Evolutionary conservation across 1,140 invertebrate genomes (phyloP).

Genomic region (Asbolus verrucosus): DNA sequence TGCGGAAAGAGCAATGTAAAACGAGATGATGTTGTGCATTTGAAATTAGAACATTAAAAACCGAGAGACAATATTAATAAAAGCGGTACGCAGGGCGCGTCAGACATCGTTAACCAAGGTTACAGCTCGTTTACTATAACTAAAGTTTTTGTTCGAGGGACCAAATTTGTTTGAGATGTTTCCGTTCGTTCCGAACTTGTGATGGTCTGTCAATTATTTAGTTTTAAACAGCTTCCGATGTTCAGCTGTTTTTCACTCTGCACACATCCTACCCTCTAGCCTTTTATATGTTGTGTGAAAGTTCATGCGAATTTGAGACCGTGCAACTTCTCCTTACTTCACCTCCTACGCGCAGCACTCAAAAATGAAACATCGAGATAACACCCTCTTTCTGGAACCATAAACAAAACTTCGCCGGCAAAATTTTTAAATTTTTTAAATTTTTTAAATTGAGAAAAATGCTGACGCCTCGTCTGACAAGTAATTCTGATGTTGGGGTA

Average conservation of each 20-base stretch:
- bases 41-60: conserved; percentile 25
- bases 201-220: conserved; percentile 47
- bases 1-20: not conserved
- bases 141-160: conserved; percentile 29
- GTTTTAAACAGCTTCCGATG: conserved; percentile 44
- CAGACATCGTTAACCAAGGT: conserved; percentile 44
- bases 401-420: too few relatives aligned
- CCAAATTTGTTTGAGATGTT: conserved; percentile 44
- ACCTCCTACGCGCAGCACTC: too few relatives aligned
- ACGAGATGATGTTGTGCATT: conserved; percentile 19
- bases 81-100: conserved; percentile 29
- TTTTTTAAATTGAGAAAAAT: too few relatives aligned
- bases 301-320: conserved; percentile 1
- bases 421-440: too few relatives aligned
- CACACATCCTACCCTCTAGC: not conserved
- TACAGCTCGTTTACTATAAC: conserved; percentile 44
- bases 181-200: conserved; percentile 30
- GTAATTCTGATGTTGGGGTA: too few relatives aligned
- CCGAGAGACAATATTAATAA: conserved; percentile 31
- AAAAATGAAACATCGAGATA: too few relatives aligned
- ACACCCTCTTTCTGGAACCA: too few relatives aligned
- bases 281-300: conserved; percentile 5
- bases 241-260: conserved; percentile 23
- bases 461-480: too few relatives aligned
- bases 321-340: not conserved